These are phyloP conservation scores for Steinernema carpocapsae DNA, from an alignment of 2,888 invertebrate genomes.

Conservation along the genomic window DNA sequence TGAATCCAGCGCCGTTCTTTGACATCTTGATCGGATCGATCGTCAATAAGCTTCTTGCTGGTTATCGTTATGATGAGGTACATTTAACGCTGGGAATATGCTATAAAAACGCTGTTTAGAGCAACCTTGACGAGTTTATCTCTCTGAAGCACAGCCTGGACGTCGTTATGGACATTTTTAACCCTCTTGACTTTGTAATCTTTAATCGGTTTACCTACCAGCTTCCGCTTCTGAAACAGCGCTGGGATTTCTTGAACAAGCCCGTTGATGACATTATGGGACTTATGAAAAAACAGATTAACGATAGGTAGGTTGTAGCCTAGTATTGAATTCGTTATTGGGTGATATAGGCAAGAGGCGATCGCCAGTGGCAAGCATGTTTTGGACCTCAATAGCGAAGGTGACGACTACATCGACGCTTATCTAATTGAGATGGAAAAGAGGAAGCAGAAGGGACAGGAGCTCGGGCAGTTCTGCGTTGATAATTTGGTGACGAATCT, in stretches of 20 bases:
- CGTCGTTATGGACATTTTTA: neutral
- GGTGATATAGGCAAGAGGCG: neutral
- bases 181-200: neutral
- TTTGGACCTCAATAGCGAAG: constrained; percentile 36
- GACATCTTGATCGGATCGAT: no score
- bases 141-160: neutral
- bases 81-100: constrained; percentile 16
- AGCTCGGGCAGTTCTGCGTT: neutral
- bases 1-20: no score
- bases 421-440: constrained; percentile 46
- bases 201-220: neutral
- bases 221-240: neutral
- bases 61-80: no score
- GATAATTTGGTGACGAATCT: neutral
- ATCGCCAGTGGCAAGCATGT: neutral
- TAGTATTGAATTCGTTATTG: neutral
- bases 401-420: constrained; percentile 48
- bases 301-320: constrained; percentile 39
- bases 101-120: neutral
- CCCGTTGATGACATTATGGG: constrained; percentile 33
- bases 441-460: constrained; percentile 41
- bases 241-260: neutral
- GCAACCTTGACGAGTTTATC: neutral
- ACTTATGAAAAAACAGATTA: constrained; percentile 38
- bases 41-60: no score